phyloP scores from a whole-genome alignment of 1,140 invertebrate species.

The Samia ricini region DNA sequence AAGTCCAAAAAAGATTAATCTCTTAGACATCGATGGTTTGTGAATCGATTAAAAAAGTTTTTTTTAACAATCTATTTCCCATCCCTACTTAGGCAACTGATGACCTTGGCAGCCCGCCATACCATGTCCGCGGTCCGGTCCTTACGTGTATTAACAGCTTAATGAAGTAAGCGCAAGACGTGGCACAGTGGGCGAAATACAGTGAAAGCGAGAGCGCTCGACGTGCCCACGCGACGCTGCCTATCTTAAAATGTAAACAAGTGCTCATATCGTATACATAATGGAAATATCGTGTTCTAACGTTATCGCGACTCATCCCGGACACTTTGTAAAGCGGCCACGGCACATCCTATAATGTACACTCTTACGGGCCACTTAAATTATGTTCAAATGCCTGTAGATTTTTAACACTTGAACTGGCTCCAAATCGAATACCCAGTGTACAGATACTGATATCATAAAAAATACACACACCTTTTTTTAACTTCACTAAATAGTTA shows the following conservation, averaged over 20 bases:
- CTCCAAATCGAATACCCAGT: conserved; percentile 27
- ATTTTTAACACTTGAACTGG: conserved; percentile 56
- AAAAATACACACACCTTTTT: not conserved
- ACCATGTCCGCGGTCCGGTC: too few relatives aligned
- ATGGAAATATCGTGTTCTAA: conserved; percentile 77
- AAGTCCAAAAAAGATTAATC: too few relatives aligned
- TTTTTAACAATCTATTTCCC: too few relatives aligned
- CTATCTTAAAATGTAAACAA: conserved; percentile 74
- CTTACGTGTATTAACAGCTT: too few relatives aligned
- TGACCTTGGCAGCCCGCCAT: too few relatives aligned
- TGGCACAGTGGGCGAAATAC: conserved; percentile 27
- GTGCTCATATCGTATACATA: conserved; percentile 76
- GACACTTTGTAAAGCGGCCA: conserved; percentile 75
- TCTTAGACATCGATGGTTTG: too few relatives aligned
- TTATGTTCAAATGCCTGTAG: conserved; percentile 43
- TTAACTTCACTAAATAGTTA: conserved; percentile 19
- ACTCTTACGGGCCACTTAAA: conserved; percentile 48
- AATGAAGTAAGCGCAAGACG: conserved; percentile 40
- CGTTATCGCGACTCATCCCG: conserved; percentile 74
- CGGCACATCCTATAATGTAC: conserved; percentile 63
- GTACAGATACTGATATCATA: conserved; percentile 4
- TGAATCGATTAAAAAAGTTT: too few relatives aligned
- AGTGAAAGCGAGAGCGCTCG: conserved; percentile 40
- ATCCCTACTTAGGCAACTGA: too few relatives aligned
- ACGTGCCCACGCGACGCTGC: conserved; percentile 56